Evolutionary conservation across 1,140 invertebrate species (phyloP).

Genomic region (Thaumetopoea pityocampa): DNA sequence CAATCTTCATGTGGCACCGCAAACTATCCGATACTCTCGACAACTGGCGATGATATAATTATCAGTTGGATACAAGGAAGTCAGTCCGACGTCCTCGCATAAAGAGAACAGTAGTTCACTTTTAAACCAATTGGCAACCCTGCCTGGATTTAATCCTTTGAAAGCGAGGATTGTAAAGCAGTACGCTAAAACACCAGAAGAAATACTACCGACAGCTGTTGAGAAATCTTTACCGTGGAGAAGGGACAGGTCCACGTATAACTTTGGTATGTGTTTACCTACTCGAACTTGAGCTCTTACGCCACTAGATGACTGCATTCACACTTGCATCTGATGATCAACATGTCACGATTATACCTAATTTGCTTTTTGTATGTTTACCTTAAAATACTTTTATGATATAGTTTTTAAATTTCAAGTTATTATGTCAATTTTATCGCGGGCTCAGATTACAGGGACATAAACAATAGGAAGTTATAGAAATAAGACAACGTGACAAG

Average conservation of each 20-base stretch:
- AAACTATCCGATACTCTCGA: constrained; percentile 53
- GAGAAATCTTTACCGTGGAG: constrained; percentile 86
- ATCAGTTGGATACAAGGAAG: constrained; percentile 71
- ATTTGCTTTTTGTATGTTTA: background rate
- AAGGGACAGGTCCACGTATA: constrained; percentile 80
- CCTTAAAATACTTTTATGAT: too few relatives aligned
- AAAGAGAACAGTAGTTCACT: constrained; percentile 80
- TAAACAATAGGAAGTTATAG: too few relatives aligned
- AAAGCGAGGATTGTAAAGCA: constrained; percentile 80
- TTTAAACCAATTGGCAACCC: constrained; percentile 80
- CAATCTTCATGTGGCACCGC: constrained; percentile 64
- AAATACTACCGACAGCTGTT: constrained; percentile 81
- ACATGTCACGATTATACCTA: background rate
- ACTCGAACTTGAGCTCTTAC: constrained; percentile 22
- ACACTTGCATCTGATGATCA: constrained; percentile 34
- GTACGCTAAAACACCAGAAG: constrained; percentile 77
- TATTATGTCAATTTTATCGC: too few relatives aligned
- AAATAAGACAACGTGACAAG: too few relatives aligned
- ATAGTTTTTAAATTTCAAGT: too few relatives aligned
- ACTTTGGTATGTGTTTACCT: constrained; percentile 72
- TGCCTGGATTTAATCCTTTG: constrained; percentile 79
- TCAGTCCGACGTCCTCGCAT: constrained; percentile 75
- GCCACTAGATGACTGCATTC: constrained; percentile 19
- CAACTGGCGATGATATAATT: constrained; percentile 51
- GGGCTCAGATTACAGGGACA: too few relatives aligned